Percentiles rank a stretch among this genome's conserved stretches.
Evolutionary conservation across 2,797 vertebrate genomes (phyloP).

Genomic region (Chelonia mydas): DNA sequence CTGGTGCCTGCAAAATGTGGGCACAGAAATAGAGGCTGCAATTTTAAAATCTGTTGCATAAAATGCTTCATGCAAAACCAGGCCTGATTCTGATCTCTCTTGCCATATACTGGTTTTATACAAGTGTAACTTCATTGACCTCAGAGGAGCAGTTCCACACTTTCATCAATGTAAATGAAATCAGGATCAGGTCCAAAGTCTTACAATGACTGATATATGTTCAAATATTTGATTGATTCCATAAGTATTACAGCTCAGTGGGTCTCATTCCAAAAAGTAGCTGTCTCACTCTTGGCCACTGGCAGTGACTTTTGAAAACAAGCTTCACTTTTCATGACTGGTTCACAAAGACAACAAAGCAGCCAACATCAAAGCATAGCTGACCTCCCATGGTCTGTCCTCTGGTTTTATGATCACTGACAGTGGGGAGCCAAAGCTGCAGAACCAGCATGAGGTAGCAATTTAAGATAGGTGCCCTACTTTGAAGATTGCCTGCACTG

Average conservation of each 20-base stretch:
- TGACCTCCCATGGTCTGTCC: background rate
- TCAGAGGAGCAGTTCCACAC: background rate
- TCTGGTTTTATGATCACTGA: constrained; percentile 29
- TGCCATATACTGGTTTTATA: rapidly evolving
- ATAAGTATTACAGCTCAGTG: background rate
- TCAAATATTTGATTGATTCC: background rate
- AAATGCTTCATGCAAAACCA: background rate
- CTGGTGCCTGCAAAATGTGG: background rate
- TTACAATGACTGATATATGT: background rate
- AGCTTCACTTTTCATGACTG: constrained; percentile 16
- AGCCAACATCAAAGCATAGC: background rate
- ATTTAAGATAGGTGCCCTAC: constrained; percentile 2
- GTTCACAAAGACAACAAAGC: constrained; percentile 42
- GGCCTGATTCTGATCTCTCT: rapidly evolving
- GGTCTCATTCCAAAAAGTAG: background rate
- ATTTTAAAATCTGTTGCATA: background rate
- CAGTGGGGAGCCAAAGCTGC: background rate
- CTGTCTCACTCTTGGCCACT: background rate
- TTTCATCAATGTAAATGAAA: background rate
- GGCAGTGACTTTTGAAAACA: constrained; percentile 17
- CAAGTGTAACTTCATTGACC: background rate
- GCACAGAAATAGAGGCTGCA: background rate
- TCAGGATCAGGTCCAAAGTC: background rate
- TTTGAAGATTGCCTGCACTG: background rate
- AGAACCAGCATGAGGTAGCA: constrained; percentile 4